Percentiles rank a stretch among this genome's conserved stretches.
phyloP scores from a whole-genome alignment of 2,797 vertebrate species.

The Spea hammondii region DNA sequence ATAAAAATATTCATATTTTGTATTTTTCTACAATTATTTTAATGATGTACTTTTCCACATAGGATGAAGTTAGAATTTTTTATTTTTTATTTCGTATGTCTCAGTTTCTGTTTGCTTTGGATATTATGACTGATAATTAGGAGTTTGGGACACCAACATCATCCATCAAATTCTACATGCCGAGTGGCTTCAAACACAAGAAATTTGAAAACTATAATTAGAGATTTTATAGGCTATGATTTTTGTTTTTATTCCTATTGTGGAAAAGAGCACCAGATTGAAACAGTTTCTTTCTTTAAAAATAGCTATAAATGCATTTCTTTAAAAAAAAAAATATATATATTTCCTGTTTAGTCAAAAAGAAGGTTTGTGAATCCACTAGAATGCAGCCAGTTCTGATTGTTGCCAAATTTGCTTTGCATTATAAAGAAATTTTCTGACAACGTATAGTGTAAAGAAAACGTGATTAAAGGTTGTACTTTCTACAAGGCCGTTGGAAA shows the following conservation, averaged over 20 bases:
- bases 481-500: too few species aligned
- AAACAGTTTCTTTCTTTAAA: conserved; percentile 38
- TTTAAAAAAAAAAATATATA: not conserved
- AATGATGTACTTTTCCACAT: not conserved
- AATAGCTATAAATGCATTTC: conserved; percentile 38
- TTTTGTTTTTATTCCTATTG: conserved; percentile 22
- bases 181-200: conserved; percentile 38
- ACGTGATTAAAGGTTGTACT: too few species aligned
- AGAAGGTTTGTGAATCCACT: conserved; percentile 16
- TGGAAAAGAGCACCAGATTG: conserved; percentile 35
- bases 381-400: not conserved
- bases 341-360: conserved; percentile 43
- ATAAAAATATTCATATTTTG: not conserved
- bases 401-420: conserved; percentile 22
- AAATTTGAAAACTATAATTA: conserved; percentile 52
- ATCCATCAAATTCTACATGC: conserved; percentile 42
- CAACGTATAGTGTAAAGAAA: too few species aligned
- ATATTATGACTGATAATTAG: conserved; percentile 36
- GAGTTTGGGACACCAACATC: conserved; percentile 38
- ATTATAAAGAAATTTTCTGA: not conserved
- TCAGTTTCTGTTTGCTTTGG: conserved; percentile 46
- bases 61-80: not conserved
- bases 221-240: conserved; percentile 40
- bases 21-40: not conserved
- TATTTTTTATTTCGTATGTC: conserved; percentile 2